Percentiles rank a stretch among this genome's conserved stretches.
Conservation (phyloP, 2,797 vertebrate species). For the Arrhamphus sclerolepis region DNA sequence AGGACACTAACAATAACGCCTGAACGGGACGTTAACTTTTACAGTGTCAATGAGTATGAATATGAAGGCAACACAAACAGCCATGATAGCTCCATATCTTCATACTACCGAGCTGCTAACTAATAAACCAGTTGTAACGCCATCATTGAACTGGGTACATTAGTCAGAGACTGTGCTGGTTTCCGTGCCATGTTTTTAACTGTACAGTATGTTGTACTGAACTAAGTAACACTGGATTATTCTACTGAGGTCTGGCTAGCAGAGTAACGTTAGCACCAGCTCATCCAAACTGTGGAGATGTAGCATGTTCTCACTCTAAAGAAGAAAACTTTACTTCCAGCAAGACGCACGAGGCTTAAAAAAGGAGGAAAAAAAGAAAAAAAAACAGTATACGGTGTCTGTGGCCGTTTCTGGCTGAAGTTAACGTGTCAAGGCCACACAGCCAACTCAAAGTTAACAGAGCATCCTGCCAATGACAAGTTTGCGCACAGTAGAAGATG, state of each 20-base stretch:
- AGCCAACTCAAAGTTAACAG: constrained; percentile 64
- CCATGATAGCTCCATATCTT: constrained; percentile 23
- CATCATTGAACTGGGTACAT: constrained; percentile 9
- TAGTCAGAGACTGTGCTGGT: neutral
- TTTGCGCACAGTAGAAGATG: constrained; percentile 52
- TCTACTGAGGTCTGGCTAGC: constrained; percentile 38
- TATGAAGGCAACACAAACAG: constrained; percentile 30
- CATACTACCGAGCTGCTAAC: constrained; percentile 48
- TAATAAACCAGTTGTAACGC: constrained; percentile 22
- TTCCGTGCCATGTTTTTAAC: neutral
- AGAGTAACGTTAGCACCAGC: constrained; percentile 52
- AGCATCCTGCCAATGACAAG: constrained; percentile 75
- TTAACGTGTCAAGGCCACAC: constrained; percentile 44
- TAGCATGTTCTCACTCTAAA: constrained; percentile 44
- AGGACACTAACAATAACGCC: neutral
- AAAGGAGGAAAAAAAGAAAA: no score
- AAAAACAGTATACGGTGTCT: neutral
- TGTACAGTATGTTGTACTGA: neutral
- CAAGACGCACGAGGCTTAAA: neutral
- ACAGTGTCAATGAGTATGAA: constrained; percentile 28
- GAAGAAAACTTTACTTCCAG: constrained; percentile 64
- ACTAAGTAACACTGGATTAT: neutral
- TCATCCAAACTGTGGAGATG: constrained; percentile 52
- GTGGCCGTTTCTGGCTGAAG: constrained; percentile 11
- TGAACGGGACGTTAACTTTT: constrained; percentile 45